A percentile compares a stretch with the other conserved stretches of the same genome.
Conservation (phyloP, 2,113 vertebrate genomes). For the Chinchilla lanigera region DNA sequence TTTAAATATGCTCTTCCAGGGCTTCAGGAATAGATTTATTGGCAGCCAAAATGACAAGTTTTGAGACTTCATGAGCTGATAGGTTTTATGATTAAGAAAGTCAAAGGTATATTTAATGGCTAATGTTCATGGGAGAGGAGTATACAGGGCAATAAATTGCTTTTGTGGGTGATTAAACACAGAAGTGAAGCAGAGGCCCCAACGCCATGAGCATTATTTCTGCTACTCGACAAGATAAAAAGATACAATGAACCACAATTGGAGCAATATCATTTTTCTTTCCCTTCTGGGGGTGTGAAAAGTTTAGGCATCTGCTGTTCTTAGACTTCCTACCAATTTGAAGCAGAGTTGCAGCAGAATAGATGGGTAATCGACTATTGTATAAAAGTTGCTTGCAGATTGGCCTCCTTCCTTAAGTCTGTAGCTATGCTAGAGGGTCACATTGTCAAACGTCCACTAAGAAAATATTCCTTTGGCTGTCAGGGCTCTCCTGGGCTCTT, state of each 20-base stretch:
- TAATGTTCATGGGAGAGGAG: conserved; percentile 85
- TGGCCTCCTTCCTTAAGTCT: background rate
- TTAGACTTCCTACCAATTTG: conserved; percentile 46
- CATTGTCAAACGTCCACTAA: background rate
- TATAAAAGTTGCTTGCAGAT: background rate
- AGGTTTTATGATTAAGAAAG: conserved; percentile 89
- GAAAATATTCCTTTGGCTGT: background rate
- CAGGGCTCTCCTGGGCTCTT: background rate
- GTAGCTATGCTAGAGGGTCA: background rate
- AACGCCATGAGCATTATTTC: conserved; percentile 79
- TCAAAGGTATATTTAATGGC: conserved; percentile 87
- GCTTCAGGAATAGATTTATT: conserved; percentile 78
- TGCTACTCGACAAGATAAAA: conserved; percentile 79
- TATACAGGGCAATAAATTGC: conserved; percentile 85
- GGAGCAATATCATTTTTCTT: conserved; percentile 26
- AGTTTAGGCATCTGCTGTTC: conserved; percentile 54
- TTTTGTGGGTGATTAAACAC: conserved; percentile 85
- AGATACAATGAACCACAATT: conserved; percentile 57
- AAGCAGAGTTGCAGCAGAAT: background rate
- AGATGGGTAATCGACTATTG: background rate
- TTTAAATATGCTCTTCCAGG: conserved; percentile 68
- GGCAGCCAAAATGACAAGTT: conserved; percentile 81
- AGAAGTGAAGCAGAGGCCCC: conserved; percentile 78
- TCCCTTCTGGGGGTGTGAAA: conserved; percentile 61
- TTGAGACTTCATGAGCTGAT: conserved; percentile 87